Base-by-base conservation (phyloP, 1,140 invertebrate genomes). In the Calephelis nemesis region DNA sequence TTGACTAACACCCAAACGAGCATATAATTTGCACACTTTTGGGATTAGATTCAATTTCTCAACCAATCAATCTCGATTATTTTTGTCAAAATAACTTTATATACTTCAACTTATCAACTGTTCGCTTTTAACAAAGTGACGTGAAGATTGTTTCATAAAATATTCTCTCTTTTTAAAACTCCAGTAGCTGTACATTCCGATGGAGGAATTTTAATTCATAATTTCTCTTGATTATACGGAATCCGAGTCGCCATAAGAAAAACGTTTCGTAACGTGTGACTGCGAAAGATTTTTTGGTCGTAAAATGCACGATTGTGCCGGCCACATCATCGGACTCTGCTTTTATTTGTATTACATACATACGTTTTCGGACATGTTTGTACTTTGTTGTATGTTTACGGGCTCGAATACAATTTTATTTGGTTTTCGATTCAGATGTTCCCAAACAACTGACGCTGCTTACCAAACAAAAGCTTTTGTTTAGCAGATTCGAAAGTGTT, bases 171-270 rank as follows among this genome's bases (percentile, higher is more conserved):
- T 60, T 60, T 60, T 40, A 40, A 60, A 60, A 40, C 58, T 12
- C 11, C 58, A 60, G 39, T 40, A 45, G 58, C 58, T 60, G 58
- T 62, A 50, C 65, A 80, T 76, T 77, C 75, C 76, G 58, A 45
- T 62, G 67, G 65, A 70, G 79, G 78, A 81, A 85, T 85, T 83
- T 85, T 82, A 85, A 83, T 82, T 81, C 74, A 77, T 75, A 83
- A 83, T 83, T 85, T 83, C 77, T 69, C 74, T 75, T 72, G 79
- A 82, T 83, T 80, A 81, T 78, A 19, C 75, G 78, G 77, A 84
- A 85, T 78, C 76, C 73, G 68, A 75, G 65, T 72, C 62, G 70
- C 75, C 79, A 83, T 81, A 75, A 74, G 74, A 79, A 85, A 77
- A 76, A 79, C 79, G 69, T 70, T 68, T 68, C 58, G 58, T 67